Percentiles rank a stretch among this genome's conserved stretches.
Evolutionary conservation across 2,113 vertebrate species (phyloP).

Genomic region (Gavialis gangeticus): DNA sequence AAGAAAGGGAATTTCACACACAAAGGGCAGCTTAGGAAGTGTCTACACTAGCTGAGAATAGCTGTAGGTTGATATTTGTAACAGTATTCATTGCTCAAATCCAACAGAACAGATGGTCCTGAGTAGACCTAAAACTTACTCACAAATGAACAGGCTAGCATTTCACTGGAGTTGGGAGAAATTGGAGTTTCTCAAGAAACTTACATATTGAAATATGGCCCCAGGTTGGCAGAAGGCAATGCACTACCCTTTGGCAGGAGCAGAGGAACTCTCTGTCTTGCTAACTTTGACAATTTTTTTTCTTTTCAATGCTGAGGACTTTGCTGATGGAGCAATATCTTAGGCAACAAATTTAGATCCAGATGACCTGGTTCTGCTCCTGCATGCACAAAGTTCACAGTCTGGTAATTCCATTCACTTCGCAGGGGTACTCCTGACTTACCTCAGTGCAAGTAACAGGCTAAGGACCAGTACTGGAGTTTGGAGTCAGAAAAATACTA

Average conservation of each 20-base stretch:
- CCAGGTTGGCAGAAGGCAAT: fast-evolving
- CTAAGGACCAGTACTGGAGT: fast-evolving
- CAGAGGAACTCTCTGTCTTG: background rate
- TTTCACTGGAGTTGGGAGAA: background rate
- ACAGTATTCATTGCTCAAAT: background rate
- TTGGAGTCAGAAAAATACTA: background rate
- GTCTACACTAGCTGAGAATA: background rate
- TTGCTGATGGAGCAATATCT: background rate
- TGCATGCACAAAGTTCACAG: background rate
- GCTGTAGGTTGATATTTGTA: background rate
- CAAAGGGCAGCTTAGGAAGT: background rate
- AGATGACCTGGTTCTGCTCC: fast-evolving
- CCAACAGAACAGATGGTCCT: background rate
- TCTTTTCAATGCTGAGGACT: background rate
- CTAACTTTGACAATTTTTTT: background rate
- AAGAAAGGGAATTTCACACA: background rate
- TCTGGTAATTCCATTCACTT: background rate
- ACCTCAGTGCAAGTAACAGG: background rate
- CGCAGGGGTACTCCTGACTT: background rate
- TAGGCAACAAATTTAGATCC: background rate
- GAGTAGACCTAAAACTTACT: background rate
- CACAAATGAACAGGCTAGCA: background rate
- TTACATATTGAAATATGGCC: background rate
- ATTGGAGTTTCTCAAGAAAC: background rate
- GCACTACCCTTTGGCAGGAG: background rate